Percentiles rank a stretch among this genome's conserved stretches.
Conservation (phyloP, 2,797 vertebrate species). For the Chaenodraco wilsoni region DNA sequence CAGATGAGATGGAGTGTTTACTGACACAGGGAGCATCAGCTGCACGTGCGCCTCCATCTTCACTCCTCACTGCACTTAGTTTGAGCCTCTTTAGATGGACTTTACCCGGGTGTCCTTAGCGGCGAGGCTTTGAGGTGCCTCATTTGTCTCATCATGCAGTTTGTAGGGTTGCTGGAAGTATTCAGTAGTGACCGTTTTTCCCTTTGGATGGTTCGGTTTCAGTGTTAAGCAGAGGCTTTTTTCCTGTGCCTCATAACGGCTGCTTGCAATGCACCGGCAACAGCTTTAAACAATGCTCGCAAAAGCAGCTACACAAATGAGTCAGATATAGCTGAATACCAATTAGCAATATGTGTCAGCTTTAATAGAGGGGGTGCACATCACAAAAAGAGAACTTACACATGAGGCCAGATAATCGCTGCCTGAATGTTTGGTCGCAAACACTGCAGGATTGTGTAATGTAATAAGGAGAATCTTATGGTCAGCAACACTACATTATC, state of each 20-base stretch:
- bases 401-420: slow-evolving; percentile 6
- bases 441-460: not conserved
- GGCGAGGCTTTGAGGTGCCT: slow-evolving; percentile 21
- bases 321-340: slow-evolving; percentile 35
- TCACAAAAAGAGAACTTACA: slow-evolving; percentile 9
- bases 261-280: slow-evolving; percentile 4
- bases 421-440: slow-evolving; percentile 1
- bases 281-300: not conserved
- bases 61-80: slow-evolving; percentile 46
- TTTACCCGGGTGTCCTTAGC: slow-evolving; percentile 23
- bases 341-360: slow-evolving; percentile 26
- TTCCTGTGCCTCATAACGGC: not conserved
- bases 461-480: not conserved
- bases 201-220: not conserved
- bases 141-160: slow-evolving; percentile 23
- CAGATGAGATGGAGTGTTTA: slow-evolving; percentile 86
- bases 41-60: slow-evolving; percentile 67
- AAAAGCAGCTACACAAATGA: slow-evolving; percentile 29
- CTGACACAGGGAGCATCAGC: slow-evolving; percentile 80
- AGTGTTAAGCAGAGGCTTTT: not conserved
- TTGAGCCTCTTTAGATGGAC: slow-evolving; percentile 45
- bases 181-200: not conserved
- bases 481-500: not conserved
- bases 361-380: slow-evolving; percentile 33
- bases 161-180: slow-evolving; percentile 9